Evolutionary conservation across 2,113 vertebrate genomes (phyloP).

Genomic region (Rallus limicola): DNA sequence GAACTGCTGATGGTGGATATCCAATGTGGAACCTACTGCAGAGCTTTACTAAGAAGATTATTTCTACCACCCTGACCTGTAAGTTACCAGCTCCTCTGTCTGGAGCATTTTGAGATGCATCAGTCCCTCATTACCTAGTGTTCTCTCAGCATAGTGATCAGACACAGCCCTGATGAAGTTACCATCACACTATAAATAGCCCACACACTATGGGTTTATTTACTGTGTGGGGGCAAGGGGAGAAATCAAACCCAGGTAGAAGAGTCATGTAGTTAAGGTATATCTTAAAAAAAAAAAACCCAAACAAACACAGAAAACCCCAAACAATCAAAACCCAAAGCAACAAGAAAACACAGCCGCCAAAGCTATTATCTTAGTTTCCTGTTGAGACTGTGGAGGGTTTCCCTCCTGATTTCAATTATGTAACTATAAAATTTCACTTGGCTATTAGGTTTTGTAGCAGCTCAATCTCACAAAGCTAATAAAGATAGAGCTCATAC

Average conservation of each 20-base stretch:
- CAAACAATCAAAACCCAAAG: too few species aligned
- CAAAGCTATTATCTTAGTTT: neutral
- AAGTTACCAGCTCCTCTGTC: neutral
- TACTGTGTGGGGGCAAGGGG: neutral
- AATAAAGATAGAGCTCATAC: neutral
- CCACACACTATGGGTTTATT: neutral
- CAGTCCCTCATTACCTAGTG: neutral
- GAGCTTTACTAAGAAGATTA: neutral
- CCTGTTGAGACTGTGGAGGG: neutral
- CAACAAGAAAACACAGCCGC: neutral
- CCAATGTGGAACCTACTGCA: neutral
- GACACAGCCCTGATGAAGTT: neutral
- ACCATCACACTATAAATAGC: neutral
- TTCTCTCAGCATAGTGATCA: neutral
- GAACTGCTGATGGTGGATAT: neutral
- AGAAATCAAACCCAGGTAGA: neutral
- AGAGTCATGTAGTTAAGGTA: neutral
- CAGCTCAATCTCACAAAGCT: neutral
- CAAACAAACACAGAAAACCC: too few species aligned
- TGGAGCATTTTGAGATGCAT: neutral
- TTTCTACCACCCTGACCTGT: neutral
- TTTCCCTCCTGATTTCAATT: neutral
- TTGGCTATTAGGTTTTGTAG: neutral
- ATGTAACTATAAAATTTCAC: neutral
- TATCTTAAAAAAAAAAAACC: neutral